Percentiles rank a stretch among this genome's conserved stretches.
Conservation (phyloP, 2,888 invertebrate genomes). For the Psylliodes chrysocephalus region DNA sequence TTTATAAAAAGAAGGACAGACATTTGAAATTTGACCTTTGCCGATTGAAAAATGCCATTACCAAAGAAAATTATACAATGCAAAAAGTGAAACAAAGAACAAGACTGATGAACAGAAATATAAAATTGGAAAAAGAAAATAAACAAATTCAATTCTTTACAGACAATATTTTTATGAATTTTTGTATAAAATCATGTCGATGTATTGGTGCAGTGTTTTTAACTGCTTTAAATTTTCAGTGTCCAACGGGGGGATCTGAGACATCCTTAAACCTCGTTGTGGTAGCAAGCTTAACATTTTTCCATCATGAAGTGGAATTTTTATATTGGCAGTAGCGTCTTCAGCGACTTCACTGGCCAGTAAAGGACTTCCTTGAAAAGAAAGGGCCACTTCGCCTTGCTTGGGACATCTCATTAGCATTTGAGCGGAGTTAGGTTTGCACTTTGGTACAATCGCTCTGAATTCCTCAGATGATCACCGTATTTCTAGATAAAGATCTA, state of each 20-base stretch:
- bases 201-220: constrained; percentile 19
- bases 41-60: too few relatives aligned
- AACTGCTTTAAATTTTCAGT: constrained; percentile 65
- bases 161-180: too few relatives aligned
- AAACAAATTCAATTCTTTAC: too few relatives aligned
- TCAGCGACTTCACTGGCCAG: constrained; percentile 66
- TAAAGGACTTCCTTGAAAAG: constrained; percentile 75
- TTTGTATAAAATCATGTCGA: constrained; percentile 24
- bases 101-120: too few relatives aligned
- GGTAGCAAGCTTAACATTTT: constrained; percentile 73
- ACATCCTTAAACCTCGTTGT: constrained; percentile 63
- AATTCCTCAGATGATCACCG: too few relatives aligned
- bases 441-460: too few relatives aligned
- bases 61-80: too few relatives aligned
- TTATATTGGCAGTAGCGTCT: constrained; percentile 72
- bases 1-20: too few relatives aligned
- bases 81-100: too few relatives aligned
- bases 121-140: too few relatives aligned
- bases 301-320: constrained; percentile 74
- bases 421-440: constrained; percentile 71
- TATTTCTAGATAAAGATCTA: too few relatives aligned
- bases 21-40: too few relatives aligned
- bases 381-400: constrained; percentile 74
- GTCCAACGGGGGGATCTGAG: constrained; percentile 63
- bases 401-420: constrained; percentile 71